Conservation (phyloP, 1,140 invertebrate species). For the Sinonovacula constricta region DNA sequence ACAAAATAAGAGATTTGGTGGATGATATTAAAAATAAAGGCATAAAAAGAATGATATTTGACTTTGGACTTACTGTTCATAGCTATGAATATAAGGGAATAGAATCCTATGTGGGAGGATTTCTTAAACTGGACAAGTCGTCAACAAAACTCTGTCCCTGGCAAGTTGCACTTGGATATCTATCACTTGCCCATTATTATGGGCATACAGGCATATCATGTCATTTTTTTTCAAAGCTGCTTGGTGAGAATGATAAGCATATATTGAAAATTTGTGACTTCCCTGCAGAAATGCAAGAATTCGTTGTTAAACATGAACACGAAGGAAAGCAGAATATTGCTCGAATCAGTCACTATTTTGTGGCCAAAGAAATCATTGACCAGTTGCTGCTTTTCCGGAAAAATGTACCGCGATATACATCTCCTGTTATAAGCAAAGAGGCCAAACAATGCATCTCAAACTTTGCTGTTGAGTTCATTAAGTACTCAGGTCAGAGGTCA, state of each 20-base stretch:
- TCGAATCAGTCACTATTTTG: slow-evolving; percentile 57
- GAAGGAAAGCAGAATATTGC: slow-evolving; percentile 47
- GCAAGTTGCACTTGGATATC: slow-evolving; percentile 50
- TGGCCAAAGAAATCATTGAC: slow-evolving; percentile 67
- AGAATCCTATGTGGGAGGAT: slow-evolving; percentile 39
- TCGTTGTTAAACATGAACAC: slow-evolving; percentile 52
- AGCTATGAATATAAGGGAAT: slow-evolving; percentile 53
- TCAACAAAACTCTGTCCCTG: slow-evolving; percentile 3
- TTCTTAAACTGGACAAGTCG: not conserved
- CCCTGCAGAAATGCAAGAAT: slow-evolving; percentile 42
- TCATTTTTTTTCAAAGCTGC: slow-evolving; percentile 53
- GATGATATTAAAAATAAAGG: slow-evolving; percentile 40
- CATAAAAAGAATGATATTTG: slow-evolving; percentile 33
- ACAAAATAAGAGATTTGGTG: slow-evolving; percentile 5
- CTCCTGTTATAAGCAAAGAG: slow-evolving; percentile 19
- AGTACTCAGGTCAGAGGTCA: slow-evolving; percentile 17
- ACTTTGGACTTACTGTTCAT: slow-evolving; percentile 58
- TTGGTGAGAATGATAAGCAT: slow-evolving; percentile 31
- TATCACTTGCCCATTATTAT: slow-evolving; percentile 61
- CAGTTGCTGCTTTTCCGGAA: slow-evolving; percentile 25
- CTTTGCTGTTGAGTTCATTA: slow-evolving; percentile 47
- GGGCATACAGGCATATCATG: slow-evolving; percentile 59
- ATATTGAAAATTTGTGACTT: slow-evolving; percentile 48
- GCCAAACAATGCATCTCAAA: slow-evolving; percentile 32
- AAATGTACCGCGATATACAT: not conserved